Percentiles rank a stretch among this genome's conserved stretches.
These are phyloP conservation scores for Pammene fasciana DNA, from an alignment of 2,888 invertebrate species.

Conservation along the genomic window DNA sequence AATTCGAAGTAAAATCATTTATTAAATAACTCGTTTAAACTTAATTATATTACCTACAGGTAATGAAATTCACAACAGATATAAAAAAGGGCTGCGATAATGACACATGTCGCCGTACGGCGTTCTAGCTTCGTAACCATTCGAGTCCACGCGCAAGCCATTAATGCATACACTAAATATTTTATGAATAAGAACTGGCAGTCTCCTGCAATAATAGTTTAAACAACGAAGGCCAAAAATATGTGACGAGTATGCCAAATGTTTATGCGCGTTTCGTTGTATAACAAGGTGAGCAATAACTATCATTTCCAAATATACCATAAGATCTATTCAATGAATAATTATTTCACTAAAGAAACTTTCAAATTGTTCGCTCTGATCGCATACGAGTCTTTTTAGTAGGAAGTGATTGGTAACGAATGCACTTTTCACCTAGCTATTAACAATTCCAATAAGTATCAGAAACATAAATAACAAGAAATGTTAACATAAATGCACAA, in stretches of 20 bases:
- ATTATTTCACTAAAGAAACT: no score
- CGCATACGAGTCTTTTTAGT: no score
- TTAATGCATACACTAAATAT: background rate
- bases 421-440: no score
- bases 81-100: constrained; percentile 5
- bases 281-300: no score
- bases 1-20: constrained; percentile 21
- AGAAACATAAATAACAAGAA: background rate
- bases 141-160: background rate
- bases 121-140: background rate
- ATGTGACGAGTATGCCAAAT: no score
- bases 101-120: background rate
- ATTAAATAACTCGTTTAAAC: constrained; percentile 25
- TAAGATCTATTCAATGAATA: no score
- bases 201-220: no score
- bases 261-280: no score
- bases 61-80: constrained; percentile 28
- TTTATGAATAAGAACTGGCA: background rate
- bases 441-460: background rate
- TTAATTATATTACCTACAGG: constrained; percentile 20
- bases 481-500: background rate
- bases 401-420: no score
- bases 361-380: no score
- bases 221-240: no score
- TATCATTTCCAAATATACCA: no score